Evolutionary conservation across 2,113 vertebrate genomes (phyloP).

Genomic region (Gymnarchus niloticus): DNA sequence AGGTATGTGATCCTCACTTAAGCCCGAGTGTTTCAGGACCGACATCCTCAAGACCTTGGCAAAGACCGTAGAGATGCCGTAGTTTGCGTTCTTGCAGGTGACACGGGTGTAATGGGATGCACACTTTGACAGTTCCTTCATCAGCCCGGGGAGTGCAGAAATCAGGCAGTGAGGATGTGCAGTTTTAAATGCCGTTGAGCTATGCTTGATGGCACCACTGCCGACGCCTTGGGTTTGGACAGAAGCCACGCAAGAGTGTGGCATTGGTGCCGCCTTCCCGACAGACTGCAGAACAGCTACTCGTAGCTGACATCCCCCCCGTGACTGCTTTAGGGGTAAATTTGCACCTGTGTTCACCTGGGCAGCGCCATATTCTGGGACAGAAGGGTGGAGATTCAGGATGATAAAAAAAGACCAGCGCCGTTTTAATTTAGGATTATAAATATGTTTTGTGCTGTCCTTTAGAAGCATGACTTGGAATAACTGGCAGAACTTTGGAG

Average conservation of each 20-base stretch:
- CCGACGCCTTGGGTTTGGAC: not conserved
- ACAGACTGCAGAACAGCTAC: not conserved
- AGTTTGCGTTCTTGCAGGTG: not conserved
- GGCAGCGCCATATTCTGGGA: not conserved
- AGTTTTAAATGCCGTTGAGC: not conserved
- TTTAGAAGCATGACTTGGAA: not conserved
- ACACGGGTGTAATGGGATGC: not conserved
- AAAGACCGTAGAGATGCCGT: not conserved
- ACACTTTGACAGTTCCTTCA: no score
- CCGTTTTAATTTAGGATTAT: not conserved
- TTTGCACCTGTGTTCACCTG: not conserved
- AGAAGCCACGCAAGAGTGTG: not conserved
- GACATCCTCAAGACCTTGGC: not conserved
- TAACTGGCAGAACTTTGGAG: not conserved
- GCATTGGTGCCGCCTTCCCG: not conserved
- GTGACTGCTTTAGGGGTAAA: not conserved
- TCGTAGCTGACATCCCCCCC: not conserved
- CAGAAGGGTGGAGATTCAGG: not conserved
- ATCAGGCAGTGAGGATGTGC: not conserved
- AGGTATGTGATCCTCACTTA: not conserved
- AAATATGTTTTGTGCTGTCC: no score
- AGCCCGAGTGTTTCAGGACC: not conserved
- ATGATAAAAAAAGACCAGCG: no score
- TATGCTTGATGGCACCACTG: not conserved
- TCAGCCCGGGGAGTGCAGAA: not conserved